Evolutionary conservation across 1,140 invertebrate species (phyloP), one percentile per base, ranked within the genome.

Genomic region (Atopsyche davidsoni): DNA sequence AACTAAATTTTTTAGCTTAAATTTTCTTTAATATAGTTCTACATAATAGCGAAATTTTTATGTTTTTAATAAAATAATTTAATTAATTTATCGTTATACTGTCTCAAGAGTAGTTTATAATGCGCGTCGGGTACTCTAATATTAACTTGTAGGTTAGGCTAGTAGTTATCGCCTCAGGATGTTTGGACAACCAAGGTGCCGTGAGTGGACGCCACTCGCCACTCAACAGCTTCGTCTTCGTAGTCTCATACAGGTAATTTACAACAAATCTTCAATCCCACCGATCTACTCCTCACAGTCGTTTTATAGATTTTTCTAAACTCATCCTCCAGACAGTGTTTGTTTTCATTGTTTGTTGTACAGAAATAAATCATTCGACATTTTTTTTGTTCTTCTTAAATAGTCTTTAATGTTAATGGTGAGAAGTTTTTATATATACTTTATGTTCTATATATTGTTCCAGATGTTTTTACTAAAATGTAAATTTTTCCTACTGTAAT

Each of bases 151-250:
- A 50, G 47, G 47, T 50, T 50, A 50, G 47, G 16, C 42, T 50
- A 42, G n/a, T 13, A 42, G 10, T 35, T 43, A 14, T 17, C n/a
- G 14, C 14, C 1, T 28, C 21, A 46, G 32, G 36, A 77, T 80
- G 73, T 75, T 79, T 66, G 77, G 73, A 44, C 73, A 76, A 54
- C 79, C 79, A 38, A 68, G 79, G 55, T 79, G 78, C 59, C 72
- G 79, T 55, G 76, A 79, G 60, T 83, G 80, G 80, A 77, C 75
- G 23, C 79, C 80, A 38, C 62, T 82, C 34, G 73, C 78, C 22
- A 79, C 79, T 2, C 80, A 82, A 57, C 81, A 82, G 60, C 69
- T 86, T 42, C 76, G 86, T n/a, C 66, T 87, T 2, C 68, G 86
- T 47, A 86, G 82, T 67, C 68, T 89, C 46, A 77, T 85, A 55